These are phyloP conservation scores for Pocillopora damicornis DNA, from an alignment of 64 coral and sea anemone species.

Conservation along the genomic window DNA sequence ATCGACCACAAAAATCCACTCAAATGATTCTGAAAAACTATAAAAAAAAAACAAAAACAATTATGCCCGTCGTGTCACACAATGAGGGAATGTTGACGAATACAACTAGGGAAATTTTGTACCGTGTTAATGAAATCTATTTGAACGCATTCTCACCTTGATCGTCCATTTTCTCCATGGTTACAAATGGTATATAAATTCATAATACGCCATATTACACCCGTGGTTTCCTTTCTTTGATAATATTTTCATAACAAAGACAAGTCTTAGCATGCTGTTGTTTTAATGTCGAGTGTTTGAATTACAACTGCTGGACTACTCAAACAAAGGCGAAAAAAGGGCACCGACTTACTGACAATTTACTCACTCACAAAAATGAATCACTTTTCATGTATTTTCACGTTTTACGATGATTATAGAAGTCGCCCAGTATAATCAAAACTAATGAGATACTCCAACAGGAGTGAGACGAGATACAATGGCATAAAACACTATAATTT, in stretches of 20 bases:
- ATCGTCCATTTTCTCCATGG: neutral
- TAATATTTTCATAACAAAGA: conserved; percentile 38
- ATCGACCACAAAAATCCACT: conserved; percentile 17
- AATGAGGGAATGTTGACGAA: neutral
- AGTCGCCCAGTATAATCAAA: neutral
- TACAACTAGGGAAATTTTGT: neutral
- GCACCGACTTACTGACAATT: neutral
- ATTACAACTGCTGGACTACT: conserved; percentile 22
- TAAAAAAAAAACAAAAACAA: neutral
- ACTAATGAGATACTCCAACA: neutral
- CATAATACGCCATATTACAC: neutral
- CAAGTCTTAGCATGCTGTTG: neutral
- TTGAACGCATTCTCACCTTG: neutral
- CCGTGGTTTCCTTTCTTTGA: neutral
- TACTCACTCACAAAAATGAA: neutral
- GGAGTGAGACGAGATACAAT: neutral
- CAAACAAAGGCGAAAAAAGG: neutral
- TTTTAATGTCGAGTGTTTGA: conserved; percentile 10
- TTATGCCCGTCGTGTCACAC: neutral
- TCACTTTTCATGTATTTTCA: neutral
- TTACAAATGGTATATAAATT: neutral
- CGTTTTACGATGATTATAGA: neutral
- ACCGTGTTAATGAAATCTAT: neutral
- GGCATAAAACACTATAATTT: neutral
- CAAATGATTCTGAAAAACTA: neutral